Conservation (phyloP, 2,113 vertebrate genomes). For the Dascyllus trimaculatus region DNA sequence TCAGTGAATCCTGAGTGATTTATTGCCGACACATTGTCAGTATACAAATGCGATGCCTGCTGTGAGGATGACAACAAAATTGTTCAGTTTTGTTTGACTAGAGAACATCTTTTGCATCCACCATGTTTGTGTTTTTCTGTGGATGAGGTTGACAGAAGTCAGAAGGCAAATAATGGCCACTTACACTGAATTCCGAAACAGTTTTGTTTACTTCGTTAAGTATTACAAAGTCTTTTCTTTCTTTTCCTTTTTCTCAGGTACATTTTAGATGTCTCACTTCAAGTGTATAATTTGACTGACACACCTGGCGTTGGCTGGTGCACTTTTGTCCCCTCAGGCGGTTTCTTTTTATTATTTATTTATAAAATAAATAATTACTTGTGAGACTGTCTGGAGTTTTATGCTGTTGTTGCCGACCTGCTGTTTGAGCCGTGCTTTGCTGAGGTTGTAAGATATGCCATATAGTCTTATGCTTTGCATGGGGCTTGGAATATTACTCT, state of each 20-base stretch:
- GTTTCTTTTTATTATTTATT: slow-evolving; percentile 17
- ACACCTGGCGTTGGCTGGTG: not conserved
- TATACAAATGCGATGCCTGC: not conserved
- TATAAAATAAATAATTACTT: slow-evolving; percentile 38
- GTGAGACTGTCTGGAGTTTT: not conserved
- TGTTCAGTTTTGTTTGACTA: not conserved
- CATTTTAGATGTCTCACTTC: not conserved
- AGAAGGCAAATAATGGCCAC: not conserved
- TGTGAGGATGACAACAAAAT: slow-evolving; percentile 3
- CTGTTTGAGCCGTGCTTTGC: slow-evolving; percentile 43
- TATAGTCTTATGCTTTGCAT: not conserved
- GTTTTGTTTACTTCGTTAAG: slow-evolving; percentile 1
- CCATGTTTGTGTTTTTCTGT: not conserved
- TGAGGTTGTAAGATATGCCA: slow-evolving; percentile 33
- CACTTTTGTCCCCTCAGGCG: not conserved
- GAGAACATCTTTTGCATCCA: not conserved
- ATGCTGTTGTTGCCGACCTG: slow-evolving; percentile 32
- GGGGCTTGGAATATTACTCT: slow-evolving; percentile 25
- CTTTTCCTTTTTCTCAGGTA: not conserved
- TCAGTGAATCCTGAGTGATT: not conserved
- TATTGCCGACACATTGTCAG: not conserved
- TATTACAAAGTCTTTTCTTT: not conserved
- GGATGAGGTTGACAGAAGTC: not conserved
- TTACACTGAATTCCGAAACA: not conserved
- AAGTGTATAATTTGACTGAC: not conserved